Evolutionary conservation across 2,113 vertebrate genomes (phyloP).

Genomic region (Apteryx mantelli): DNA sequence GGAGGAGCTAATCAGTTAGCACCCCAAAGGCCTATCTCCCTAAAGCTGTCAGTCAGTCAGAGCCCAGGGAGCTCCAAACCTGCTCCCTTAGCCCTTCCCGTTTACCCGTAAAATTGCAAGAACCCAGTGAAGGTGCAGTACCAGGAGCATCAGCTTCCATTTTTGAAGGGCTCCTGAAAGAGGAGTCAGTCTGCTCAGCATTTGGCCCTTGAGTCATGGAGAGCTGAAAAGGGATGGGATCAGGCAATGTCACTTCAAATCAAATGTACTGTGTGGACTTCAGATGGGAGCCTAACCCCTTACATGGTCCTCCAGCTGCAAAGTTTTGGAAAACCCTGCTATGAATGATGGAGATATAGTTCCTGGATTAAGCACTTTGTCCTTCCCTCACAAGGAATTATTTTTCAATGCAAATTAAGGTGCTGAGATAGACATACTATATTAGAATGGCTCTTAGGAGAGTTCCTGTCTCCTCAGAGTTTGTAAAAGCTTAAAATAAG

Average conservation of each 20-base stretch:
- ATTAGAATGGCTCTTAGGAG: neutral
- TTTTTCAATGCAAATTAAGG: neutral
- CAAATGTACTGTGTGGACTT: neutral
- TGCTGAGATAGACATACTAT: neutral
- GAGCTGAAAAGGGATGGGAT: neutral
- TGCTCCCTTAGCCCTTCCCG: neutral
- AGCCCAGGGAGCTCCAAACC: neutral
- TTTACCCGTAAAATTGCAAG: neutral
- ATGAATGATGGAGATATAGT: neutral
- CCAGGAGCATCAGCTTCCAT: neutral
- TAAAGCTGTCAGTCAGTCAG: neutral
- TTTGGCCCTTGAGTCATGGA: accelerated
- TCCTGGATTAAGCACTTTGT: neutral
- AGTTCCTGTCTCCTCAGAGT: neutral
- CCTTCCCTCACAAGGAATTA: neutral
- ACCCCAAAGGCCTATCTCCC: neutral
- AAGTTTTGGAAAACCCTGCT: neutral
- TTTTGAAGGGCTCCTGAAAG: slow-evolving; percentile 7
- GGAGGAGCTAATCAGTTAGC: neutral
- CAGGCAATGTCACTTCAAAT: neutral
- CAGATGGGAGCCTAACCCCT: neutral
- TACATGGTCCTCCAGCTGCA: neutral
- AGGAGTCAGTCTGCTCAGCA: neutral
- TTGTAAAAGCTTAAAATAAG: neutral
- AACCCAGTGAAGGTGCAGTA: neutral